Evolutionary conservation across 2,888 invertebrate genomes (phyloP), one percentile per base, ranked within the genome.

Genomic region (Thera britannica): DNA sequence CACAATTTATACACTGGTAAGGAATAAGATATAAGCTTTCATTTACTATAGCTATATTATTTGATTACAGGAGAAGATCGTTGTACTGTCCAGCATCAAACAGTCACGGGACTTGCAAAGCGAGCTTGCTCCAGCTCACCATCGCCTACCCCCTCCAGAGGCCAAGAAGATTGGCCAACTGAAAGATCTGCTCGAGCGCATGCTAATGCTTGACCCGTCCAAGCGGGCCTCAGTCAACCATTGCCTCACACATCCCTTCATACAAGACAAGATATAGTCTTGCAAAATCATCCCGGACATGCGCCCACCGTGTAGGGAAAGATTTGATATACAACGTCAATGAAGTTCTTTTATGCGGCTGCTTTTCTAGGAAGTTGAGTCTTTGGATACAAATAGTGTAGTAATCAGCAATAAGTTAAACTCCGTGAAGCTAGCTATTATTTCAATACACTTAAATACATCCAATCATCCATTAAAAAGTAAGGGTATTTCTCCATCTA

Each of bases 211-310:
- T 62, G 99, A 99, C 91, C 97, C 99, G 0, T 95, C 96, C 48
- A 99, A 99, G 90, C 95, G 99, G 66, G 96, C 98, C 77, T 97
- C 98, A n/a, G 96, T 99, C 74, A 98, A 98, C 90, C 98, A 98
- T 84, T 98, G 98, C 51, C 94, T 99, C 62, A 96, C 97, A 35
- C 99, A 99, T 92, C 97, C 98, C 0, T 99, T 99, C 90, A 98
- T 99, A 83, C 97, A 98, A 92, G 99, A 99, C 85, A 98, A 97
- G 94, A 97, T 98, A 85, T 97, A 90, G 75, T 4, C 3, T 52
- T 52, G 34, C 34, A 6, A 7, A 23, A 23, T 51, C 51, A 23
- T 6, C 48, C 48, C 6, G 12, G 51, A 23, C 12, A 51, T 7
- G 12, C 41, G 23, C 46, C 62, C 48, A 48, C 55, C 36, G 55